These are phyloP conservation scores for Scyliorhinus canicula DNA, from an alignment of 2,797 vertebrate species.

Conservation along the genomic window DNA sequence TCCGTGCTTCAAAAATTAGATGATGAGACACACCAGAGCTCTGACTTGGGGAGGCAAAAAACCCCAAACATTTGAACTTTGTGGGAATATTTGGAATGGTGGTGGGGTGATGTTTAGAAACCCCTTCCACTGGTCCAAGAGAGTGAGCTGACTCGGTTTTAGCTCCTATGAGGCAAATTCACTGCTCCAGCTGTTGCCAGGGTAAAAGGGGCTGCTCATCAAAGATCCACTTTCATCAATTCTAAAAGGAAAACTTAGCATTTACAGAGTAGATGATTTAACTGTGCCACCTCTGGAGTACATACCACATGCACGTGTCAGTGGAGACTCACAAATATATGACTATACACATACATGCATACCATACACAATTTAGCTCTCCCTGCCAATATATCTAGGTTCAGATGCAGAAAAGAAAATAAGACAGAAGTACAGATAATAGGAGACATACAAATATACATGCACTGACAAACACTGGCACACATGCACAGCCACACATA, in stretches of 20 bases:
- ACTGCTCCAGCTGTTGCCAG: neutral
- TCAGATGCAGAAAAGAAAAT: neutral
- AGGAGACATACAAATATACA: slow-evolving; percentile 13
- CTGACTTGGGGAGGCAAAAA: neutral
- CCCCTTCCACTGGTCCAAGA: slow-evolving; percentile 66
- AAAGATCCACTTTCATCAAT: neutral
- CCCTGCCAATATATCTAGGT: neutral
- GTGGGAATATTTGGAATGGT: neutral
- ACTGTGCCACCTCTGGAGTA: neutral
- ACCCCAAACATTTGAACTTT: no score
- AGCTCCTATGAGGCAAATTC: no score
- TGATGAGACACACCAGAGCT: no score
- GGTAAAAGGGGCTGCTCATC: no score
- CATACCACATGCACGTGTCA: neutral
- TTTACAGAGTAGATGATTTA: neutral
- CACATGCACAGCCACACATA: neutral
- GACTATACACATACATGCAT: neutral
- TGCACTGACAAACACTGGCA: slow-evolving; percentile 15
- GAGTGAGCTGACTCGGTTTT: slow-evolving; percentile 48
- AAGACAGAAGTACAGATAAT: neutral
- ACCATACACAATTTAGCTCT: neutral
- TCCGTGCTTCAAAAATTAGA: no score
- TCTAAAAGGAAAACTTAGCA: neutral
- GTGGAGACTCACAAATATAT: neutral
- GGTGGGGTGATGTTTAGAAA: slow-evolving; percentile 50